A percentile compares a stretch with the other conserved stretches of the same genome.
Evolutionary conservation across 2,797 vertebrate species (phyloP).

Genomic region (Leptoclinus maculatus): DNA sequence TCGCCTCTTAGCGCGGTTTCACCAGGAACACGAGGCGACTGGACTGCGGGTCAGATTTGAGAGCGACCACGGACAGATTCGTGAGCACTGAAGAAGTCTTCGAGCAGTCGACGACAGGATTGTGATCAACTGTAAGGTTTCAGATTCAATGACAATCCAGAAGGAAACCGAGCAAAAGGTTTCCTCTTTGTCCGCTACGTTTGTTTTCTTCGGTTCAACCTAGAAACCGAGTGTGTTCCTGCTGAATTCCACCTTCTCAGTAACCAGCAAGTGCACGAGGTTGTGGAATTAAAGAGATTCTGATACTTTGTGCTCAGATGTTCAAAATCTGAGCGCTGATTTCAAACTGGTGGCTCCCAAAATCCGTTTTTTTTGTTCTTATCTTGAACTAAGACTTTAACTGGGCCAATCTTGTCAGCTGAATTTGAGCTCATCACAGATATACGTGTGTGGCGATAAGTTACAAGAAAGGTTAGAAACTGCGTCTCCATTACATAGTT

Average conservation of each 20-base stretch:
- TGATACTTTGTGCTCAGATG: no score
- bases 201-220: neutral
- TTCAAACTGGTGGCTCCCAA: neutral
- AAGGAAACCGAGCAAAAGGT: neutral
- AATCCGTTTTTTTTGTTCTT: neutral
- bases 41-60: neutral
- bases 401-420: neutral
- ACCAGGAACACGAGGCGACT: neutral
- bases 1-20: neutral
- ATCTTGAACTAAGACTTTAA: neutral
- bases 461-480: neutral
- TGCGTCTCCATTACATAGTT: neutral
- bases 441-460: neutral
- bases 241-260: neutral
- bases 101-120: neutral
- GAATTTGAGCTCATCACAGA: neutral
- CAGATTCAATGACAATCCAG: neutral
- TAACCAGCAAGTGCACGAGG: neutral
- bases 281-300: neutral
- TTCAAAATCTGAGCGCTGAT: neutral
- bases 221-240: neutral
- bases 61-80: neutral
- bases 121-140: accelerated
- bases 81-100: neutral
- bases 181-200: no score